phyloP scores from a whole-genome alignment of 2,113 vertebrate genomes.

The Lepus europaeus region DNA sequence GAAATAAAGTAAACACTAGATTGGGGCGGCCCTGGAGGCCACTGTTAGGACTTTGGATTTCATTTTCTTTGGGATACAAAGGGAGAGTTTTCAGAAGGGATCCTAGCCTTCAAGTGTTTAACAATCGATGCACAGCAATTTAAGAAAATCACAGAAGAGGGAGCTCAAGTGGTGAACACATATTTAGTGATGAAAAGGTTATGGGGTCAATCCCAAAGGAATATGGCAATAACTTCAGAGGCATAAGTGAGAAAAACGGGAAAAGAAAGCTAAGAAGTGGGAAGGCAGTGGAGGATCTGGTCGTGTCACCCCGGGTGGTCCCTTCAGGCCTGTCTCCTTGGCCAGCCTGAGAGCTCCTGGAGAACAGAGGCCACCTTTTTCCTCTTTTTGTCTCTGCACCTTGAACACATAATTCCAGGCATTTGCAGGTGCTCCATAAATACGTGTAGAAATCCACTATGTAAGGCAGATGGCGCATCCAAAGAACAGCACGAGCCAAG shows the following conservation, averaged over 20 bases:
- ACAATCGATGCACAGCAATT: background rate
- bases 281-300: background rate
- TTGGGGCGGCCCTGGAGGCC: background rate
- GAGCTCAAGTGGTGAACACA: background rate
- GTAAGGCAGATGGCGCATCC: background rate
- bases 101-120: background rate
- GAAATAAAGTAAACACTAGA: background rate
- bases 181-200: background rate
- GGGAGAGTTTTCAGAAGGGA: background rate
- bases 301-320: rapidly evolving
- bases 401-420: background rate
- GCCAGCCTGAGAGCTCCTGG: background rate
- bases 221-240: background rate
- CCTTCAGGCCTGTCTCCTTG: background rate
- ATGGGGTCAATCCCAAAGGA: background rate
- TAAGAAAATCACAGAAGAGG: conserved; percentile 31
- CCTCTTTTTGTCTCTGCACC: background rate
- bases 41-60: background rate
- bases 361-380: background rate
- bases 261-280: background rate
- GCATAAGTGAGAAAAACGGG: background rate
- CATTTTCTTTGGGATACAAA: background rate
- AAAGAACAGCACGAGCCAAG: background rate
- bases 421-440: conserved; percentile 2
- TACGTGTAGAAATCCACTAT: conserved; percentile 1